Conservation (phyloP, 2,113 vertebrate species). For the Pitta sordida region DNA sequence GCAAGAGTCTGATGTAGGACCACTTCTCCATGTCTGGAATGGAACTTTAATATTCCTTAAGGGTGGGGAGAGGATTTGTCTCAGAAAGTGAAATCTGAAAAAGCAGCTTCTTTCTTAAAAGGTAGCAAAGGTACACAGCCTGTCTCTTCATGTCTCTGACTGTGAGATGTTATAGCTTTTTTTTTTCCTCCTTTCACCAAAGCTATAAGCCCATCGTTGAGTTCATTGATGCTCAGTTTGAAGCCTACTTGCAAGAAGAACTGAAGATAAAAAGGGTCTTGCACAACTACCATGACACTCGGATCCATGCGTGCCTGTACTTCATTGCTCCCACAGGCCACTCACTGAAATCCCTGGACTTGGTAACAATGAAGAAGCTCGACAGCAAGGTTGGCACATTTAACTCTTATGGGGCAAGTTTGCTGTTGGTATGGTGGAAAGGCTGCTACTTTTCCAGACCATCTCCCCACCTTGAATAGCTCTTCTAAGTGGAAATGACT, state of each 20-base stretch:
- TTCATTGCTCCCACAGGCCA: constrained; percentile 97
- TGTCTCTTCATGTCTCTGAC: not conserved
- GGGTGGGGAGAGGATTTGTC: not conserved
- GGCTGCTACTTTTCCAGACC: not conserved
- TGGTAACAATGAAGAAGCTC: constrained; percentile 98
- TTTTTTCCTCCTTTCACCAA: not conserved
- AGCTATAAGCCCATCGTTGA: constrained; percentile 98
- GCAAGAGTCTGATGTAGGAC: not conserved
- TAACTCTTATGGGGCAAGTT: not conserved
- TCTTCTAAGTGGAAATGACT: not conserved
- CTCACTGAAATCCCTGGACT: constrained; percentile 93
- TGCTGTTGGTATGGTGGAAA: fast-evolving
- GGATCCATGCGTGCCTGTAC: constrained; percentile 94
- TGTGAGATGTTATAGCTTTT: not conserved
- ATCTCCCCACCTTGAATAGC: not conserved
- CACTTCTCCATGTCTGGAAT: not conserved
- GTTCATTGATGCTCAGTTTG: constrained; percentile 96
- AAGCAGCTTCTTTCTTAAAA: not conserved
- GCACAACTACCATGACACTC: constrained; percentile 93
- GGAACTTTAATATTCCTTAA: not conserved
- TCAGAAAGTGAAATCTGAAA: not conserved
- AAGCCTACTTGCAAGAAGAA: constrained; percentile 96
- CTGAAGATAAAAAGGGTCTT: constrained; percentile 94
- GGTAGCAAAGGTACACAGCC: not conserved
- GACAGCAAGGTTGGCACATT: constrained; percentile 88